Conservation (phyloP, 2,888 invertebrate genomes). For the Nebria brevicollis region DNA sequence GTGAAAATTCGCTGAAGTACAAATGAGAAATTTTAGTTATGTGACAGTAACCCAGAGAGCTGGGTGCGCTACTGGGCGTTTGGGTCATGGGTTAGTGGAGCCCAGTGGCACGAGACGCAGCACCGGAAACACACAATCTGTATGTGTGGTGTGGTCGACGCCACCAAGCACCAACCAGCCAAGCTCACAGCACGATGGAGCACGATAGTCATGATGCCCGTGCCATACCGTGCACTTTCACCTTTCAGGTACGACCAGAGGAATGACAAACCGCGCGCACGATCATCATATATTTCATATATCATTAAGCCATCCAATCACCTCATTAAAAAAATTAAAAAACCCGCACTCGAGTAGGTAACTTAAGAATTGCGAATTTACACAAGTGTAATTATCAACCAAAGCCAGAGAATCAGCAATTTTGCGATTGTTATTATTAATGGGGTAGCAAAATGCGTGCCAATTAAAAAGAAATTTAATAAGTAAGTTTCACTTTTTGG, state of each 20-base stretch:
- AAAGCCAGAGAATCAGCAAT: not conserved
- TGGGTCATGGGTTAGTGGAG: slow-evolving; percentile 55
- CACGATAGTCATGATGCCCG: slow-evolving; percentile 13
- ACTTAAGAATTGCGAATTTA: not conserved
- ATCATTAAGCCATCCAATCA: slow-evolving; percentile 2
- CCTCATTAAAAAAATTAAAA: not conserved
- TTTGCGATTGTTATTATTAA: not conserved
- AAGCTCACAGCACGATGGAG: not conserved
- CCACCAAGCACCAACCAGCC: not conserved
- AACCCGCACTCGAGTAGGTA: not conserved
- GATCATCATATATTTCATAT: slow-evolving; percentile 20
- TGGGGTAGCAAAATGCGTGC: not conserved
- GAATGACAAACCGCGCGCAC: slow-evolving; percentile 29
- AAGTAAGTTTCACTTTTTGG: not conserved
- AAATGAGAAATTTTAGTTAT: not conserved
- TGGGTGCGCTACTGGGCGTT: slow-evolving; percentile 22
- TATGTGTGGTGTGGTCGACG: slow-evolving; percentile 16
- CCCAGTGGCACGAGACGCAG: slow-evolving; percentile 56
- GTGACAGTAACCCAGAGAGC: slow-evolving; percentile 42
- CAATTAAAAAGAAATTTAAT: not conserved
- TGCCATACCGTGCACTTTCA: slow-evolving; percentile 32
- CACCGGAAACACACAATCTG: slow-evolving; percentile 25
- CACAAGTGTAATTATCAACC: not conserved
- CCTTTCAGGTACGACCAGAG: slow-evolving; percentile 27
- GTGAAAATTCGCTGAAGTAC: too few species aligned